Conservation (phyloP, 2,797 vertebrate species). For the Propithecus deckenii region DNA sequence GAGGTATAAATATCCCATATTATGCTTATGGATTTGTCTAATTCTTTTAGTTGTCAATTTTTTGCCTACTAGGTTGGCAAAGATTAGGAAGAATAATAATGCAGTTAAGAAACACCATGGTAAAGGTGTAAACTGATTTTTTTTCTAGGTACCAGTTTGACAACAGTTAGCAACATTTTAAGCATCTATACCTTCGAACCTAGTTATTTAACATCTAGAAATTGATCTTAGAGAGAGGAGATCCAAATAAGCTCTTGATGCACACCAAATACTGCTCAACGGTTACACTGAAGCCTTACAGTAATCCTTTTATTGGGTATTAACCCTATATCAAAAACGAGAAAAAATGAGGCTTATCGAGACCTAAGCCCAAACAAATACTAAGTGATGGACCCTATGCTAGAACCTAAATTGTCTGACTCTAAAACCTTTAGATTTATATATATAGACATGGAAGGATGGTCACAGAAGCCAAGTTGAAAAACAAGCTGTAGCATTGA, state of each 20-base stretch:
- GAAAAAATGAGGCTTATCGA: background rate
- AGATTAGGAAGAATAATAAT: background rate
- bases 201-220: background rate
- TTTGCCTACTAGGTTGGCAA: background rate
- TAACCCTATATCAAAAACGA: background rate
- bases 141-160: background rate
- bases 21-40: background rate
- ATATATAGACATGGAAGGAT: background rate
- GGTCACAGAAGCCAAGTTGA: background rate
- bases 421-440: background rate
- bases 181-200: background rate
- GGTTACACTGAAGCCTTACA: background rate
- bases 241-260: background rate
- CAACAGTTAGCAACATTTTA: background rate
- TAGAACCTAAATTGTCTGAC: background rate
- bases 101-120: background rate
- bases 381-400: background rate
- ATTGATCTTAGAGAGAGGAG: background rate
- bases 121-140: background rate
- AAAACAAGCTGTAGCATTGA: background rate
- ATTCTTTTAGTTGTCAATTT: constrained; percentile 26
- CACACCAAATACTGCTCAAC: background rate
- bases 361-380: background rate
- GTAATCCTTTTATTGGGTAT: background rate
- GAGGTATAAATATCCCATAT: background rate